Evolutionary conservation across 2,888 invertebrate species (phyloP).

Genomic region (Synergus japonicus): DNA sequence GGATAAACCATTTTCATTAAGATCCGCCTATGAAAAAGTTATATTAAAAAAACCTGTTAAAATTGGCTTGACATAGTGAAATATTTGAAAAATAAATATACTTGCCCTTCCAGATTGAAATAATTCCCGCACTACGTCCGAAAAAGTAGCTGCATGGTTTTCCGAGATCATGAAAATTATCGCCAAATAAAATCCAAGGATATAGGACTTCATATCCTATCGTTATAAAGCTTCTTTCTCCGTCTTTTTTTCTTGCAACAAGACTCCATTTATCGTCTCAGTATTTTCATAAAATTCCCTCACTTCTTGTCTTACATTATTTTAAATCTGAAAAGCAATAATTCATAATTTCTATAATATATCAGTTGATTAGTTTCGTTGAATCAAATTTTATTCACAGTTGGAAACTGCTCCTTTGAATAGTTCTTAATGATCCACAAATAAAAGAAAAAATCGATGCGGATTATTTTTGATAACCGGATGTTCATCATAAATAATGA

Average conservation of each 20-base stretch:
- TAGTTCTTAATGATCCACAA: no score
- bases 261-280: constrained; percentile 25
- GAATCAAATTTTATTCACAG: no score
- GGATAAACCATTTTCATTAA: constrained; percentile 60
- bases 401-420: no score
- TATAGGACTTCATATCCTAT: constrained; percentile 15
- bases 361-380: neutral
- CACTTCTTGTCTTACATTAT: neutral
- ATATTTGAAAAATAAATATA: neutral
- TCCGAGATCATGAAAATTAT: neutral
- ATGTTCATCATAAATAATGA: no score
- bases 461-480: no score
- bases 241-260: constrained; percentile 19
- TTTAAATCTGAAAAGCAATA: neutral
- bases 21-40: constrained; percentile 59
- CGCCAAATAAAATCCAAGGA: constrained; percentile 18
- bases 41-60: neutral
- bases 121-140: constrained; percentile 43
- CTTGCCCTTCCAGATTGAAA: constrained; percentile 50
- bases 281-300: neutral
- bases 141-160: constrained; percentile 43
- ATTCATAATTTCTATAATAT: neutral
- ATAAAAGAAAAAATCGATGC: no score
- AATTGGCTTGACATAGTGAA: neutral
- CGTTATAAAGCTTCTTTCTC: constrained; percentile 13